Evolutionary conservation across 1,140 invertebrate genomes (phyloP), one percentile per base, ranked within the genome.

Genomic region (Pogonomyrmex californicus): DNA sequence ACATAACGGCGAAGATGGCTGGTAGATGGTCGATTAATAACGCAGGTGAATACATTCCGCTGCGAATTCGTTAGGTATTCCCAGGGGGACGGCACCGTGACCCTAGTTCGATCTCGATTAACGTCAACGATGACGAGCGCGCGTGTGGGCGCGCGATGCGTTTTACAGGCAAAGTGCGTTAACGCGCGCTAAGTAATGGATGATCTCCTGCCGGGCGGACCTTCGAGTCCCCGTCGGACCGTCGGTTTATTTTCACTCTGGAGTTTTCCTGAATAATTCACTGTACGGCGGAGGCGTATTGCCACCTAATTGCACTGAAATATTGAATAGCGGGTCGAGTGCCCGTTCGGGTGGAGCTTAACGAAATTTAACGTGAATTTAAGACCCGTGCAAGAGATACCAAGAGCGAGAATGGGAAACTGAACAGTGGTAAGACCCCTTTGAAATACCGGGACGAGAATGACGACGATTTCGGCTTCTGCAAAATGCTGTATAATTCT

Each of bases 191-290:
- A 91, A 91, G 89, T 91, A 90, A 91, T 90, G 90, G 87, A 91
- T 88, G 88, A 90, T 81, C 58, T 36, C 38, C 54, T 47, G 60
- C 54, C 49, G 23, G 47, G 75, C 73, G 66, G 4, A 23, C 44
- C 60, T 41, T 83, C 66, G 30, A 75, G 38, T 5, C 79, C 66
- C 77, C 47, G 73, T 44, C 41, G 62, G 76, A 71, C 63, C 54
- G 49, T 47, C 70, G 73, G 82, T 91, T 90, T 91, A 91, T 89
- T 92, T 91, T 91, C 87, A 85, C 87, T 86, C 83, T 14, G 36
- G 86, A 91, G 87, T 91, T 91, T 90, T 85, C 60, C 63, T 92
- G 66, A 92, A 92, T 92, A 90, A 92, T 92, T 92, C 82, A 91
- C 58, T 44, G 10, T 14, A 60, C 75, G 81, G 63, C 63, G 70